Evolutionary conservation across 2,888 invertebrate species (phyloP).

Genomic region (Ethmia dodecea): DNA sequence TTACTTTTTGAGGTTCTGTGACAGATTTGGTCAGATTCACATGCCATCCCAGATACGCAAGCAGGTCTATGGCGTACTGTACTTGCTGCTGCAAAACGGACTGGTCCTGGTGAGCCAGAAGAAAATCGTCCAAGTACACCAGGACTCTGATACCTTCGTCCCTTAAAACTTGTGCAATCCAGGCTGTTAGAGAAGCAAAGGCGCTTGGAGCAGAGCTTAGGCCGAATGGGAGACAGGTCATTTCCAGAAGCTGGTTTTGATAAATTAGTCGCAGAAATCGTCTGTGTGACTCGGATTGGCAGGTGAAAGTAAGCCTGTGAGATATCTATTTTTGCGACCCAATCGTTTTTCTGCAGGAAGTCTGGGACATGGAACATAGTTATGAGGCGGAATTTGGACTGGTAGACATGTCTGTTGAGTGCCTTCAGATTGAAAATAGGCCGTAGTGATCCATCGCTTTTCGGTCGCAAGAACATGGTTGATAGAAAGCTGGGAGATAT

Average conservation of each 20-base stretch:
- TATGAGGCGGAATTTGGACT: too few relatives aligned
- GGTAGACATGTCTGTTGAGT: too few relatives aligned
- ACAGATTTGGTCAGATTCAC: neutral
- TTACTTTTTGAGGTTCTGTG: neutral
- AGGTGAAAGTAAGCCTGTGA: slow-evolving; percentile 1
- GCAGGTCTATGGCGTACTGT: neutral
- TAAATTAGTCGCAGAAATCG: slow-evolving; percentile 1
- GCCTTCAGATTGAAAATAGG: too few relatives aligned
- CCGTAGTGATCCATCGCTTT: too few relatives aligned
- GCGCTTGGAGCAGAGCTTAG: slow-evolving; percentile 8
- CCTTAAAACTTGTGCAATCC: slow-evolving; percentile 9
- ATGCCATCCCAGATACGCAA: neutral
- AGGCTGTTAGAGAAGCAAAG: slow-evolving; percentile 8
- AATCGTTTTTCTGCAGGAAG: too few relatives aligned
- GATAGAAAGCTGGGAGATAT: too few relatives aligned
- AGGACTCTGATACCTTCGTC: slow-evolving; percentile 4
- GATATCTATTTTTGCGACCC: too few relatives aligned
- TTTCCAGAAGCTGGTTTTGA: neutral
- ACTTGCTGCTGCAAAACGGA: neutral
- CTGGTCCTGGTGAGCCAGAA: neutral
- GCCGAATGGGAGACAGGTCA: slow-evolving; percentile 13
- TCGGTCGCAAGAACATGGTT: too few relatives aligned
- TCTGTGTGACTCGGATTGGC: neutral
- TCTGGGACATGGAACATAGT: too few relatives aligned
- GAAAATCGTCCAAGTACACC: slow-evolving; percentile 12